Evolutionary conservation across 2,113 vertebrate genomes (phyloP), one percentile per base, ranked within the genome.

Genomic region (Onychorhynchus coronatus): DNA sequence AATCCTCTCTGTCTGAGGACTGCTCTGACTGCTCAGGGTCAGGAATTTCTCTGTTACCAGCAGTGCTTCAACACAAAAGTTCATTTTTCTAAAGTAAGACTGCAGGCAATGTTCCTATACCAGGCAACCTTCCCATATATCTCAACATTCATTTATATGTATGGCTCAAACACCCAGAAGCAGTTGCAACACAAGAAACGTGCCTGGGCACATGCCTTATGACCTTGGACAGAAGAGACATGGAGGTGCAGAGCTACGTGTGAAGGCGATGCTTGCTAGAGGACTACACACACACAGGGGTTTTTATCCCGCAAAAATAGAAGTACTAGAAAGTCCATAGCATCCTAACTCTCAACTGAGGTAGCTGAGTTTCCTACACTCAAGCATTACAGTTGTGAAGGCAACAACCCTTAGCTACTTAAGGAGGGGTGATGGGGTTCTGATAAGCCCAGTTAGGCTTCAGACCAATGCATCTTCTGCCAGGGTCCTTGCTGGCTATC

Each of bases 191-290:
- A 44, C 18, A 56, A 62, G 35, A 85, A 81, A n/a, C 0, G 0
- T 27, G 9, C n/a, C 37, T 74, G 12, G 12, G 24, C 22, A 56
- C 23, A 17, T 11, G 24, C 22, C 37, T 76, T 44, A 25, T 42
- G 49, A 2, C 28, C 37, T 44, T 15, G 22, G 17, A 37, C 25
- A 47, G 56, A 79, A 92, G 4, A 53, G 16, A 53, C 11, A 52
- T 0, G 3, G 14, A 41, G 37, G 12, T 20, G 79, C 2, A 7
- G 67, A 91, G 8, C 25, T 55, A 31, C 23, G 3, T 0, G 0
- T 12, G 39, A 63, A 47, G 23, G 11, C 20, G 71, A 25, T 15
- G 20, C 28, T 78, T 67, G 11, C 39, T 46, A 8, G 10, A 91
- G 18, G 12, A n/a, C 39, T 79, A 8, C 33, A 83, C 12, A 12